Conservation (phyloP, 2,888 invertebrate genomes). For the Phyto melanocephala region DNA sequence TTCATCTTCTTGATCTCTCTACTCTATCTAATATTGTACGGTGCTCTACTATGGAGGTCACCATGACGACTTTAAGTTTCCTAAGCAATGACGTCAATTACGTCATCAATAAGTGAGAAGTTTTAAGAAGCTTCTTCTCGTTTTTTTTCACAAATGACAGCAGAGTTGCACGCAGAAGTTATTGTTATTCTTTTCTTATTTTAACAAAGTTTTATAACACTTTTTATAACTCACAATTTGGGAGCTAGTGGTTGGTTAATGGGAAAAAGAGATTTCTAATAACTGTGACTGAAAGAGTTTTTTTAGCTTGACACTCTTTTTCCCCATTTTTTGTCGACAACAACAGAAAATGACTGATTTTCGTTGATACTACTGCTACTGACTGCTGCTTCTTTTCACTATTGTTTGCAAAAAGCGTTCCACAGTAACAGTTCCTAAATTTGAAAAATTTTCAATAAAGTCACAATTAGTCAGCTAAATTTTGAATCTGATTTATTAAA, state of each 20-base stretch:
- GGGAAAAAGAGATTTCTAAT: slow-evolving; percentile 21
- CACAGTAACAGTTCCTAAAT: too few species aligned
- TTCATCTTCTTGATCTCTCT: background rate
- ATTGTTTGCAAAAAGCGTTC: slow-evolving; percentile 57
- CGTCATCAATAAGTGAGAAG: slow-evolving; percentile 57
- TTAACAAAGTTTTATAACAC: slow-evolving; percentile 23
- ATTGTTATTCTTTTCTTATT: too few species aligned
- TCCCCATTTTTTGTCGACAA: background rate
- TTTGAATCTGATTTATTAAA: too few species aligned
- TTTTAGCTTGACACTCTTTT: slow-evolving; percentile 11
- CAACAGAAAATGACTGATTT: slow-evolving; percentile 23
- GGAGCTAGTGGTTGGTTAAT: background rate
- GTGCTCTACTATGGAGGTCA: slow-evolving; percentile 55
- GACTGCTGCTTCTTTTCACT: slow-evolving; percentile 31
- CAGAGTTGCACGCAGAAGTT: background rate
- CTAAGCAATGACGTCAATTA: slow-evolving; percentile 63
- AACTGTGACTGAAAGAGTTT: slow-evolving; percentile 24
- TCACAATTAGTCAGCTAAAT: too few species aligned
- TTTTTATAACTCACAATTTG: too few species aligned
- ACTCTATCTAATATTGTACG: background rate
- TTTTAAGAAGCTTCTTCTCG: background rate
- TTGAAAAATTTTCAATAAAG: too few species aligned
- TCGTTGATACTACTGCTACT: background rate
- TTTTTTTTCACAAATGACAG: background rate
- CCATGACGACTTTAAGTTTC: slow-evolving; percentile 58